Evolutionary conservation across 2,888 invertebrate genomes (phyloP).

Genomic region (Eupithecia inturbata): DNA sequence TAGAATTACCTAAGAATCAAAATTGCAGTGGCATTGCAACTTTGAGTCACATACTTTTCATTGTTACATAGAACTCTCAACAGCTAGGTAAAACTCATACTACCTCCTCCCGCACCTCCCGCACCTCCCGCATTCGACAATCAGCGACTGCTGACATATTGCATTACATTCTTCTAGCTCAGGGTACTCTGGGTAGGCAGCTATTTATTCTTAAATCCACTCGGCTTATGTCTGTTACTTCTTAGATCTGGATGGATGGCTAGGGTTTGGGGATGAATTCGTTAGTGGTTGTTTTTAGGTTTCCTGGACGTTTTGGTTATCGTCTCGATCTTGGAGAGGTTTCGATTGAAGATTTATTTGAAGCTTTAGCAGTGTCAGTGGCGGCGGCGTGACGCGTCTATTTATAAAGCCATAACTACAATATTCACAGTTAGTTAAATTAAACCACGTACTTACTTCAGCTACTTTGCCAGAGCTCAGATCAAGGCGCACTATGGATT

Average conservation of each 20-base stretch:
- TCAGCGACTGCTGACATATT: constrained; percentile 72
- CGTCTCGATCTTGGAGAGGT: not conserved
- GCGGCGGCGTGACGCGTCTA: not conserved
- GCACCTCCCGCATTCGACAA: constrained; percentile 60
- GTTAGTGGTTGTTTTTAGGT: constrained; percentile 33
- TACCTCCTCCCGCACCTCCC: constrained; percentile 44
- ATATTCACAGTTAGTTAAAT: too few relatives aligned
- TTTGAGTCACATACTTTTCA: too few relatives aligned
- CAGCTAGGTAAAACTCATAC: not conserved
- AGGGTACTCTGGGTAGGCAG: constrained; percentile 53
- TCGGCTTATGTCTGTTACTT: constrained; percentile 50
- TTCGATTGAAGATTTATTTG: not conserved
- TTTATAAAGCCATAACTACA: too few relatives aligned
- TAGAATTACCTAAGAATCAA: too few relatives aligned
- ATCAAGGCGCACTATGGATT: too few relatives aligned
- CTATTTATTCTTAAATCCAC: constrained; percentile 73
- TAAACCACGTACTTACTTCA: too few relatives aligned
- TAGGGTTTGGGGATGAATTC: constrained; percentile 51
- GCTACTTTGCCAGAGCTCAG: too few relatives aligned
- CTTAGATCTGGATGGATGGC: constrained; percentile 20
- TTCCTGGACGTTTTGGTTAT: not conserved
- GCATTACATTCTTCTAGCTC: constrained; percentile 76
- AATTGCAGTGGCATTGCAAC: too few relatives aligned
- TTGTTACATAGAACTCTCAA: too few relatives aligned
- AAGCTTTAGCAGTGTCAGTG: not conserved